A percentile compares a stretch with the other conserved stretches of the same genome.
These are phyloP conservation scores for Fukomys damarensis DNA, from an alignment of 2,113 vertebrate genomes.

Conservation along the genomic window DNA sequence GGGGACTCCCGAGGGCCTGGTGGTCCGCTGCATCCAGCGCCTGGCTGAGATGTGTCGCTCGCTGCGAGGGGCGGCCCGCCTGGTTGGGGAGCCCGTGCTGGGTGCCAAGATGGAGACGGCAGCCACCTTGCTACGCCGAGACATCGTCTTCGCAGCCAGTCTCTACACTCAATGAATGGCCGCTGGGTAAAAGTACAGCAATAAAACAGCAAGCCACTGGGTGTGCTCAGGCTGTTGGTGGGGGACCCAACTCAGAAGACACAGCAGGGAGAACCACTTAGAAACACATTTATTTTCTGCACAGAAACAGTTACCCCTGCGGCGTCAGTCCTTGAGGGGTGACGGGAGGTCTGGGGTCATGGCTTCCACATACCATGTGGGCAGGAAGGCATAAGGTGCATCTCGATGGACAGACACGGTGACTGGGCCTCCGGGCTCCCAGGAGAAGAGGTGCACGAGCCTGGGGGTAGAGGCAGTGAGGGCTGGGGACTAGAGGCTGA, in stretches of 20 bases:
- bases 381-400: conserved; percentile 88
- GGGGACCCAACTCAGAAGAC: not conserved
- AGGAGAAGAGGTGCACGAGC: conserved; percentile 91
- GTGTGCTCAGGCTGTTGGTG: not conserved
- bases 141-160: conserved; percentile 96
- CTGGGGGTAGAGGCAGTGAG: conserved; percentile 76
- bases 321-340: conserved; percentile 58
- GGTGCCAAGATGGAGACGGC: conserved; percentile 95
- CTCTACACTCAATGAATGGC: conserved; percentile 93
- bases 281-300: conserved; percentile 69
- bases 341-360: conserved; percentile 70
- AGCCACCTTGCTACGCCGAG: conserved; percentile 92
- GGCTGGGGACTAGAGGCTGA: not conserved
- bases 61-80: conserved; percentile 92
- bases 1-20: conserved; percentile 93
- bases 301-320: not conserved
- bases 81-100: conserved; percentile 94
- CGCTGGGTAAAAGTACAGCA: not conserved
- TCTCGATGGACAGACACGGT: conserved; percentile 89
- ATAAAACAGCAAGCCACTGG: conserved; percentile 49
- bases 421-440: conserved; percentile 90
- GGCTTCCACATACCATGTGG: conserved; percentile 90
- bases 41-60: conserved; percentile 95
- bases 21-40: conserved; percentile 96
- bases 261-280: conserved; percentile 1